Conservation (phyloP, 2,888 invertebrate genomes). For the Podotricha telesiphe region DNA sequence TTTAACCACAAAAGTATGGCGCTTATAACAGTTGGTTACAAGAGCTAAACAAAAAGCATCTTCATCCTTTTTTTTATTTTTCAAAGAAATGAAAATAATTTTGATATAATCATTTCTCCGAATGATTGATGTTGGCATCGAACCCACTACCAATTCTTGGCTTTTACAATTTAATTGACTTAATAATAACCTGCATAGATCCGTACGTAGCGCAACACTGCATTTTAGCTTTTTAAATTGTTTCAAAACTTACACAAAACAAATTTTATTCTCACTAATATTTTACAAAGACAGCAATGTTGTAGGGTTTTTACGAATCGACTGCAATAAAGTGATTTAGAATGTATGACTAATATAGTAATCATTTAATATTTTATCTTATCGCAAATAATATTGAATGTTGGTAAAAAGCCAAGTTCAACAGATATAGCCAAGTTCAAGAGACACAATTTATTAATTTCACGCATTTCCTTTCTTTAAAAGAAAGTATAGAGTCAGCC, state of each 20-base stretch:
- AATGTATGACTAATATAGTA: conserved; percentile 17
- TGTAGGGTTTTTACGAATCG: conserved; percentile 14
- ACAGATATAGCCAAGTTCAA: no score
- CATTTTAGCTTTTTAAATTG: conserved; percentile 6
- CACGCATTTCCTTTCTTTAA: no score
- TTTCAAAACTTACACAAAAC: not conserved
- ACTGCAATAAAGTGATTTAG: conserved; percentile 24
- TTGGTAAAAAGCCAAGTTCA: conserved; percentile 1
- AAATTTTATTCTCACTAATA: not conserved
- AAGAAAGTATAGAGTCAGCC: no score
- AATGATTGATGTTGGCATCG: no score
- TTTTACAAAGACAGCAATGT: not conserved
- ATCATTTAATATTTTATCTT: conserved; percentile 25
- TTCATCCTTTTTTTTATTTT: no score
- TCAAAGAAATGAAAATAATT: no score
- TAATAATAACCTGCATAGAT: conserved; percentile 31
- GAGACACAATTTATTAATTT: no score
- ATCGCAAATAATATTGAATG: conserved; percentile 1
- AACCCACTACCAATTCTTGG: no score
- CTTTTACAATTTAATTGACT: not conserved
- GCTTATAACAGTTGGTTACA: no score
- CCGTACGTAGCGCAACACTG: conserved; percentile 25
- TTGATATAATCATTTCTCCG: no score
- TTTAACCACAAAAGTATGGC: no score
- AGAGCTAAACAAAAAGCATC: no score